Percentiles rank a stretch among this genome's conserved stretches.
Conservation (phyloP, 2,797 vertebrate species). For the Smutsia gigantea region DNA sequence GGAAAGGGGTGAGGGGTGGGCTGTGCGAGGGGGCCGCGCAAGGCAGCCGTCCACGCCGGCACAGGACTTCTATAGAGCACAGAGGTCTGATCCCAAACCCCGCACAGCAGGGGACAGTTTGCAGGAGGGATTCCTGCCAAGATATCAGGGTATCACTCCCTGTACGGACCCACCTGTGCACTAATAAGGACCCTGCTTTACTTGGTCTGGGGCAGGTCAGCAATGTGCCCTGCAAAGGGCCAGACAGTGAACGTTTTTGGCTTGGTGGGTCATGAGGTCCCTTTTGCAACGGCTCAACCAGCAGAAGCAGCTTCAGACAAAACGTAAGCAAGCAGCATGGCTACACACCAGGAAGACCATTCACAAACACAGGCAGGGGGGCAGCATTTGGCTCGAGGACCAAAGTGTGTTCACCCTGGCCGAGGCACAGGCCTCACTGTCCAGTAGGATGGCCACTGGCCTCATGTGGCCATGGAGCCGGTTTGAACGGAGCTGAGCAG, state of each 20-base stretch:
- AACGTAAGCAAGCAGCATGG: fast-evolving
- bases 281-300: too few relatives aligned
- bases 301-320: neutral
- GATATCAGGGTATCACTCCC: too few relatives aligned
- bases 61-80: neutral
- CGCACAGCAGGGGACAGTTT: too few relatives aligned
- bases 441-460: neutral
- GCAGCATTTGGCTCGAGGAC: neutral
- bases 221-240: neutral
- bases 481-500: neutral
- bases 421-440: neutral
- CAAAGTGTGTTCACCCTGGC: neutral
- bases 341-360: neutral
- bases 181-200: too few relatives aligned
- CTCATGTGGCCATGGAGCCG: neutral
- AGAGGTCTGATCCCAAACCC: neutral
- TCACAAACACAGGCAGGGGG: neutral
- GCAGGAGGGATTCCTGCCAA: neutral
- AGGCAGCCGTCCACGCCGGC: neutral
- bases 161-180: fast-evolving
- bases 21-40: too few relatives aligned
- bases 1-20: neutral
- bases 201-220: neutral
- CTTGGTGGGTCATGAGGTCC: too few relatives aligned
- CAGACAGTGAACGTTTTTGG: fast-evolving